Percentiles rank a stretch among this genome's conserved stretches.
phyloP scores from a whole-genome alignment of 2,888 invertebrate species.

The Muschampia plurimacula region DNA sequence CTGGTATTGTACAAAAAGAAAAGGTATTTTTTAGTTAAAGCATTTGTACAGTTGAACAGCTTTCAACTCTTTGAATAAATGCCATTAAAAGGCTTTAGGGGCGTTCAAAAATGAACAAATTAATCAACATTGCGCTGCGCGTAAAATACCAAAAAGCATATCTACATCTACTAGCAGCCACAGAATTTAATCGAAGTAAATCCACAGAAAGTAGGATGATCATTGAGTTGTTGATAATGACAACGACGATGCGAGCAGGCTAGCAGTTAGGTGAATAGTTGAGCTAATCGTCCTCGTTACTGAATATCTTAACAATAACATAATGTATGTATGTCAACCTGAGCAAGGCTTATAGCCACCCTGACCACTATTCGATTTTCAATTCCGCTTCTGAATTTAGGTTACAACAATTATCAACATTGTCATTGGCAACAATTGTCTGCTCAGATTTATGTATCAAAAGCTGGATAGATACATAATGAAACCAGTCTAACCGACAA shows the following conservation, averaged over 20 bases:
- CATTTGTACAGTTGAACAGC: neutral
- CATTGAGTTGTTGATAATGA: too few relatives aligned
- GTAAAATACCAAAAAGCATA: neutral
- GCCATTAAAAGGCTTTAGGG: neutral
- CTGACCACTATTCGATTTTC: neutral
- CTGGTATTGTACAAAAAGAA: neutral
- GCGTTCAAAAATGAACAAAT: neutral
- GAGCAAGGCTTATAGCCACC: too few relatives aligned
- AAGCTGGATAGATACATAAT: neutral
- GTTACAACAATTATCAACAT: too few relatives aligned
- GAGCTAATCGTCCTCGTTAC: too few relatives aligned
- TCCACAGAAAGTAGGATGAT: too few relatives aligned
- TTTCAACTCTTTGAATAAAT: neutral
- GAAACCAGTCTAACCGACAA: neutral
- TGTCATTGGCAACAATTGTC: neutral
- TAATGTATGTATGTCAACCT: too few relatives aligned
- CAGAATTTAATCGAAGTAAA: too few relatives aligned
- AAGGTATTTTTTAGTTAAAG: neutral
- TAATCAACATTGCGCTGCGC: neutral
- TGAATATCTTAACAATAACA: too few relatives aligned
- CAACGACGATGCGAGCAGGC: too few relatives aligned
- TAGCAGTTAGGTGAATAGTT: too few relatives aligned
- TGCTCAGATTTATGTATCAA: neutral
- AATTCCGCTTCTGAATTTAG: neutral
- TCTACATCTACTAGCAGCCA: too few relatives aligned